phyloP scores from a whole-genome alignment of 1,140 invertebrate genomes.

The Vanessa atalanta region DNA sequence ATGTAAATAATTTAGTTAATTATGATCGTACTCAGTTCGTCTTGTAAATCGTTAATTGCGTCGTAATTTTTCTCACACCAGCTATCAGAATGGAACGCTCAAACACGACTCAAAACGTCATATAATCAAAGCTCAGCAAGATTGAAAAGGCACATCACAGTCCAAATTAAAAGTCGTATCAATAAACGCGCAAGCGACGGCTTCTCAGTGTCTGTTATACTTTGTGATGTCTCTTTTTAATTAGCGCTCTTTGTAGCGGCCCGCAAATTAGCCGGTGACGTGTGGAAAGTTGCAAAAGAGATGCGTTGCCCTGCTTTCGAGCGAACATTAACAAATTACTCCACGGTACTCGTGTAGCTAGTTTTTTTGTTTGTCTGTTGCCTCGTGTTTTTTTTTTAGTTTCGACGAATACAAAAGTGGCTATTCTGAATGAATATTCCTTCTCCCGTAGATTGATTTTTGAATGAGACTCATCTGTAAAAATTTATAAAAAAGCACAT shows the following conservation, averaged over 20 bases:
- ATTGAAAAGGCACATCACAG: conserved; percentile 26
- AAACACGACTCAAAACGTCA: conserved; percentile 6
- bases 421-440: conserved; percentile 3
- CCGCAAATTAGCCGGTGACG: conserved; percentile 48
- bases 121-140: conserved; percentile 22
- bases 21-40: not conserved
- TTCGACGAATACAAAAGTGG: conserved; percentile 6
- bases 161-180: conserved; percentile 36
- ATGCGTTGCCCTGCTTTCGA: conserved; percentile 42
- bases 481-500: no score
- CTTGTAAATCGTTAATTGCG: not conserved
- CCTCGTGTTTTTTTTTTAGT: conserved; percentile 10
- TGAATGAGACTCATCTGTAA: not conserved
- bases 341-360: conserved; percentile 1
- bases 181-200: conserved; percentile 38
- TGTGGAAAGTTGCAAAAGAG: conserved; percentile 39
- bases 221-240: conserved; percentile 50
- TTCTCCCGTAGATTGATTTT: not conserved
- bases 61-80: not conserved
- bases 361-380: conserved; percentile 21
- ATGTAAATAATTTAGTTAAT: no score
- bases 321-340: conserved; percentile 46
- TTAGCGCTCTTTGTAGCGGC: conserved; percentile 46
- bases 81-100: not conserved
- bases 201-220: conserved; percentile 27